Evolutionary conservation across 2,113 vertebrate genomes (phyloP), one percentile per base, ranked within the genome.

Genomic region (Felis chaus): DNA sequence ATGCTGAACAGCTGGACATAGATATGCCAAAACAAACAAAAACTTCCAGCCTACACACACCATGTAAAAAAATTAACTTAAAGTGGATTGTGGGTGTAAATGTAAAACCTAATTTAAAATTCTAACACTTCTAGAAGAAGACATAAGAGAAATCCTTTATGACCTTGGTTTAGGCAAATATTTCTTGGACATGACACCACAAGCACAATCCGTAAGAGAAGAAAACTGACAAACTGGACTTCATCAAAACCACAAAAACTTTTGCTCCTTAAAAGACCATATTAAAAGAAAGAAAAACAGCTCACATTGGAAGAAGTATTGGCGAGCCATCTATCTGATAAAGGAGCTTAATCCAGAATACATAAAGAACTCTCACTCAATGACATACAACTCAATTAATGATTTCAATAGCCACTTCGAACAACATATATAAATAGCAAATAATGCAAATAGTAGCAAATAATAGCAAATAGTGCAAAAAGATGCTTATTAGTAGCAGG

Each of bases 251-350:
- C 57, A 41, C 66, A 57, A 57, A 85, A 68, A 71, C 29, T 39
- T 14, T 27, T 63, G 41, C 53, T 87, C 23, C 65, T 53, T 69
- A 8, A 87, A 71, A 61, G n/a, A 68, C 45, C 39, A 33, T 55
- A 6, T 55, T 74, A 74, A 89, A 92, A 82, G 31, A 92, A 92
- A 53, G 21, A 76, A 89, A 95, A 89, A 88, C 14, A 57, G 83
- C 41, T n/a, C 33, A 79, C 50, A 55, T n/a, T 78, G 33, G 57
- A 95, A 83, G 50, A 76, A 71, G 25, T 63, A 89, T 11, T 55
- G 21, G 41, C 9, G 41, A 89, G 78, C 55, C 57, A 41, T 29
- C 87, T n/a, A 93, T 61, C 53, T 95, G 78, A 76, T 66, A 68
- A 79, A 92, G 69, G 29, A 78, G 68, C 53, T 63, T 63, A 79